A percentile compares a stretch with the other conserved stretches of the same genome.
phyloP scores from a whole-genome alignment of 2,888 invertebrate genomes.

The Carpatolechia fugitivella region DNA sequence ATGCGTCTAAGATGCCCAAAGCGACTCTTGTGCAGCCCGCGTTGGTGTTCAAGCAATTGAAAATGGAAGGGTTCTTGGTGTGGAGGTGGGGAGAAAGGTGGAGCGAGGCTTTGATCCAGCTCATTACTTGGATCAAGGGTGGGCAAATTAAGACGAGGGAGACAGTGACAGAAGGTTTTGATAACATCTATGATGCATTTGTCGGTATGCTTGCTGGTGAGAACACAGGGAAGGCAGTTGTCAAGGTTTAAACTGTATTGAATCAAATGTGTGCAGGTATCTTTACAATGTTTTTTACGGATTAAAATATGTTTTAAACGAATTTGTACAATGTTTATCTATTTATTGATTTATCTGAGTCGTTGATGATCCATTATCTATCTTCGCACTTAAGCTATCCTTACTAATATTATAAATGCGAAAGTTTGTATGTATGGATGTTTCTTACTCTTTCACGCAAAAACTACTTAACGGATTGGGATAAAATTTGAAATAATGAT shows the following conservation, averaged over 20 bases:
- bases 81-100: slow-evolving; percentile 75
- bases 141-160: slow-evolving; percentile 83
- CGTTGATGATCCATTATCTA: too few species aligned
- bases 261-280: too few species aligned
- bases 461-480: too few species aligned
- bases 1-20: slow-evolving; percentile 36
- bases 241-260: slow-evolving; percentile 28
- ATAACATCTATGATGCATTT: slow-evolving; percentile 82
- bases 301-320: neutral
- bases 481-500: too few species aligned
- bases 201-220: slow-evolving; percentile 77
- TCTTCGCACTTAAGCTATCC: too few species aligned
- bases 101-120: slow-evolving; percentile 78
- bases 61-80: slow-evolving; percentile 80
- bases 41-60: slow-evolving; percentile 78
- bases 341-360: too few species aligned
- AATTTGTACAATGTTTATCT: too few species aligned
- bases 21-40: slow-evolving; percentile 72
- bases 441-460: too few species aligned
- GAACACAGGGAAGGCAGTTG: slow-evolving; percentile 77
- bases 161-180: slow-evolving; percentile 82
- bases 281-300: neutral
- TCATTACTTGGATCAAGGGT: slow-evolving; percentile 80
- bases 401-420: too few species aligned
- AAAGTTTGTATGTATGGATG: too few species aligned